Conservation (phyloP, 1,140 invertebrate genomes). For the Papilio glaucus region DNA sequence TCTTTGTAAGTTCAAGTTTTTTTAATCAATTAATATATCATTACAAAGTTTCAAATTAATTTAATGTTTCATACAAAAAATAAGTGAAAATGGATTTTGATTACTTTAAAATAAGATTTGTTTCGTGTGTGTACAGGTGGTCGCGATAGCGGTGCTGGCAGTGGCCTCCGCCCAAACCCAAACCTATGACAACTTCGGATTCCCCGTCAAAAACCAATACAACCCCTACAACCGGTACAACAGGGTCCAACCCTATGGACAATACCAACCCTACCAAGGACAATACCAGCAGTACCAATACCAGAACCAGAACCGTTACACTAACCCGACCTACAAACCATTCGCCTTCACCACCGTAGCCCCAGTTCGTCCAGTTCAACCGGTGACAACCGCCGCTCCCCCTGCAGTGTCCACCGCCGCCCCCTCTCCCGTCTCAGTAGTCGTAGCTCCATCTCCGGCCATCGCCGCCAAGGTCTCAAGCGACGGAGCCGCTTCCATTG, state of each 20-base stretch:
- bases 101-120: slow-evolving; percentile 40
- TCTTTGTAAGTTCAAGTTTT: slow-evolving; percentile 65
- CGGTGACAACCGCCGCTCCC: slow-evolving; percentile 32
- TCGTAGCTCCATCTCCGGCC: slow-evolving; percentile 32
- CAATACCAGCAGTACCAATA: slow-evolving; percentile 42
- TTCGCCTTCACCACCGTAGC: slow-evolving; percentile 43
- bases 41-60: slow-evolving; percentile 34
- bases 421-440: slow-evolving; percentile 1
- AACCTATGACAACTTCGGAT: slow-evolving; percentile 45
- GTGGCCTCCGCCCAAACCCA: slow-evolving; percentile 56
- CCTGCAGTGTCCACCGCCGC: slow-evolving; percentile 13
- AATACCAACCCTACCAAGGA: slow-evolving; percentile 40
- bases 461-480: slow-evolving; percentile 48
- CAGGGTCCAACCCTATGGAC: slow-evolving; percentile 39
- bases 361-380: slow-evolving; percentile 18
- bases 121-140: slow-evolving; percentile 57
- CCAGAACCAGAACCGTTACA: slow-evolving; percentile 40
- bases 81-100: slow-evolving; percentile 35
- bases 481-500: slow-evolving; percentile 53
- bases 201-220: slow-evolving; percentile 44
- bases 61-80: background rate
- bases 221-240: slow-evolving; percentile 44
- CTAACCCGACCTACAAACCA: slow-evolving; percentile 42
- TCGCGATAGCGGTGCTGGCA: slow-evolving; percentile 64
- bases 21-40: slow-evolving; percentile 36